Evolutionary conservation across 2,113 vertebrate species (phyloP), one percentile per base, ranked within the genome.

Genomic region (Clarias gariepinus): DNA sequence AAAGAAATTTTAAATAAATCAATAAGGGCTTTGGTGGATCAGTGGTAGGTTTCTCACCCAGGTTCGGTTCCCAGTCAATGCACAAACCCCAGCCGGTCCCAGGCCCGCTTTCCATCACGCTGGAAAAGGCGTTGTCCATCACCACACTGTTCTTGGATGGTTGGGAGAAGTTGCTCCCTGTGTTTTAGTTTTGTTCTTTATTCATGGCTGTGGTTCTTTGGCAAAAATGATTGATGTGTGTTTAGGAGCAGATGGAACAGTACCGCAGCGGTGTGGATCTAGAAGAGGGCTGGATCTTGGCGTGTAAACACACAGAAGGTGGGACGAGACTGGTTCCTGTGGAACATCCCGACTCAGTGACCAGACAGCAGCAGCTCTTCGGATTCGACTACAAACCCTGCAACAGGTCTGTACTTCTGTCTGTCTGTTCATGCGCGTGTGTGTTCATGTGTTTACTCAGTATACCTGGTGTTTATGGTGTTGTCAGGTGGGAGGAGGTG

Each of bases 241-340:
- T 23, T 81, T 93, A 99, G 98, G 98, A 98, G 90, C 97, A 99
- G 93, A 92, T 99, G 93, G 96, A 97, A 64, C 98, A 98, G 90
- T 96, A 97, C 89, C 92, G 95, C 71, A 93, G 92, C 0, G 95
- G 95, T 86, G 95, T 97, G 91, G 96, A 97, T 8, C 87, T 98
- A 83, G 95, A 96, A 16, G 97, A 98, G 91, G 97, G 97, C 60
- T 99, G 98, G 98, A 94, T 99, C 84, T 93, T 99, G 82, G 96
- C 97, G 63, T 99, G 97, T 91, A 97, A 98, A 82, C 96, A 98
- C 84, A 96, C 96, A 0, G 97, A 98, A 74, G 97, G 98, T 55
- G 97, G 98, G 2, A 97, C 98, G 92, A 93, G 97, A 68, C 95
- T 99, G 58, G 97, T 98, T 60, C 97, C 97, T 0, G 97, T 98